Conservation (phyloP, 2,797 vertebrate species). For the Argya squamiceps region DNA sequence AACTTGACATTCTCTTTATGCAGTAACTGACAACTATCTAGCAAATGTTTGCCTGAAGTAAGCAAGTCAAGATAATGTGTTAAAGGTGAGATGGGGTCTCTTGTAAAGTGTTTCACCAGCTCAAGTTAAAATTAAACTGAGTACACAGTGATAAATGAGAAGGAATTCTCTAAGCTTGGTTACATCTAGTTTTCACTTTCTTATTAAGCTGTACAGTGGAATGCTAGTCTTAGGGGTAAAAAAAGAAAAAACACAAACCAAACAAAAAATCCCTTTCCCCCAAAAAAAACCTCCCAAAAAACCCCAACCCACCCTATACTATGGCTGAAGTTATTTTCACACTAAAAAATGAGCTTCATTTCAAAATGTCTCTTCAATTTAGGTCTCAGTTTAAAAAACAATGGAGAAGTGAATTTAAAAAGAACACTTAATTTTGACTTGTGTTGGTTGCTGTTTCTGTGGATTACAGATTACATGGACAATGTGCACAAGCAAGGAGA, state of each 20-base stretch:
- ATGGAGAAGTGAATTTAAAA: neutral
- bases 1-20: neutral
- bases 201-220: neutral
- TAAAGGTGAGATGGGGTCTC: constrained; percentile 22
- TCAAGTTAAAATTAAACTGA: constrained; percentile 36
- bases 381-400: neutral
- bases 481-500: neutral
- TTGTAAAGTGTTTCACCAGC: constrained; percentile 35
- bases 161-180: constrained; percentile 58
- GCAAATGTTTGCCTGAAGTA: constrained; percentile 69
- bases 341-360: neutral
- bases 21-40: neutral
- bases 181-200: neutral
- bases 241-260: neutral
- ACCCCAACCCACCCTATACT: accelerated
- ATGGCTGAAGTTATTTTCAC: neutral
- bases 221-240: neutral
- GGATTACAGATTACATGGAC: neutral
- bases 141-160: constrained; percentile 12
- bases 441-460: neutral
- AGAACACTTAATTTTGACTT: neutral
- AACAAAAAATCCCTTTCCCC: neutral
- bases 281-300: neutral
- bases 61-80: constrained; percentile 26
- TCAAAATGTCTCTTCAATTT: neutral